These are phyloP conservation scores for Rhagonycha lutea DNA, from an alignment of 2,888 invertebrate species.

Conservation along the genomic window DNA sequence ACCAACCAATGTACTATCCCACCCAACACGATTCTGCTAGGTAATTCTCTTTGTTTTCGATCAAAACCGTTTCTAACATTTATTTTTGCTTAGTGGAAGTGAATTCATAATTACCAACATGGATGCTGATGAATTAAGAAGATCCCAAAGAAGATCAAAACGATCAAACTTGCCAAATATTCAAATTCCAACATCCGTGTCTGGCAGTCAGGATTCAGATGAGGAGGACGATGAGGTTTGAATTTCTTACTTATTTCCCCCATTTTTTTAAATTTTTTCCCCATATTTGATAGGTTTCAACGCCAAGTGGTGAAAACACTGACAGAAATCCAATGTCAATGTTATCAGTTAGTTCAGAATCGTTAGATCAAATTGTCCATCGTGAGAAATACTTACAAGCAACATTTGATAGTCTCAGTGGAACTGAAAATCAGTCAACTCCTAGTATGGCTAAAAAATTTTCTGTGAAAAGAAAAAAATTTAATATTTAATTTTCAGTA, in stretches of 20 bases:
- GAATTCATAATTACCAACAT: constrained; percentile 88
- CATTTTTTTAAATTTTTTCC: not conserved
- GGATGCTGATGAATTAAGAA: constrained; percentile 81
- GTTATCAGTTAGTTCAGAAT: constrained; percentile 77
- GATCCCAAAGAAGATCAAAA: constrained; percentile 72
- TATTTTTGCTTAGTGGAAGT: constrained; percentile 54
- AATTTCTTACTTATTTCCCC: not conserved
- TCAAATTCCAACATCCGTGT: constrained; percentile 51
- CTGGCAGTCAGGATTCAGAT: constrained; percentile 72
- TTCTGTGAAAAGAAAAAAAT: not conserved
- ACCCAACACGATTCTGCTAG: constrained; percentile 46
- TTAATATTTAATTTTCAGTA: constrained; percentile 44
- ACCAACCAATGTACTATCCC: constrained; percentile 51
- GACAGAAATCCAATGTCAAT: constrained; percentile 74
- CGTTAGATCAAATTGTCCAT: constrained; percentile 60
- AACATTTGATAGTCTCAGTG: constrained; percentile 74
- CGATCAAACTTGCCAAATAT: constrained; percentile 59
- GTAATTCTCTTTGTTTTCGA: constrained; percentile 20
- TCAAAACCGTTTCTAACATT: not conserved
- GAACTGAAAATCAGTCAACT: constrained; percentile 60
- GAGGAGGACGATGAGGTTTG: constrained; percentile 70
- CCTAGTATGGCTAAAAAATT: constrained; percentile 4
- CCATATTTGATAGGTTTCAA: constrained; percentile 62
- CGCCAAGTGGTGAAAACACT: constrained; percentile 80
- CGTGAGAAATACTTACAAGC: constrained; percentile 68